Base-by-base conservation (phyloP, 2,888 invertebrate species). In the Drosophila mettleri region DNA sequence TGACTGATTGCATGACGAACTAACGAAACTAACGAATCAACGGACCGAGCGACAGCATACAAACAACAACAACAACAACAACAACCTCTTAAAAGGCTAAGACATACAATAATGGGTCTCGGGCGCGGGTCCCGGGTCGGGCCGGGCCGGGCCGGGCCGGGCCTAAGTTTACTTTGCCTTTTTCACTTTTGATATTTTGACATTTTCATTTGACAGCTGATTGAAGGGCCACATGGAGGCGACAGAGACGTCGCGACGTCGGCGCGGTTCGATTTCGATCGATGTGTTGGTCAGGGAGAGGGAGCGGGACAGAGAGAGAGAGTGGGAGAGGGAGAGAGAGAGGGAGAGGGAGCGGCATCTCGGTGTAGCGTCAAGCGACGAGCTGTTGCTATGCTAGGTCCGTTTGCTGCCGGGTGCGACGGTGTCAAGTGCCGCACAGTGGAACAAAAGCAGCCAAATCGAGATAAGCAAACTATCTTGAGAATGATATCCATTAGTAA, bases 131-230 rank as follows among this genome's bases (percentile, higher is more conserved):
- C 31, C 31, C 31, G 48, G 74, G 60, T 74, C 73, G 86, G 86
- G 72, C 84, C 89, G 9, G 31, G 53, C 78, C 70, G 27, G 48
- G n/a, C n/a, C n/a, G n/a, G 74, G 60, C 78, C 73, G 86, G 86
- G 72, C 84, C 89, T 74, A 87, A 88, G 89, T 89, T 87, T 85
- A 85, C 89, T 85, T 85, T 85, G 89, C 89, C 85, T 85, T 85
- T 85, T 87, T 88, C 88, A 85, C 88, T 85, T 88, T 85, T 85
- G 85, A 87, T 85, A 85, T 85, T 85, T 89, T 85, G 85, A 85
- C 85, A 89, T 85, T 85, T 85, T 89, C 89, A 85, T 89, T 89
- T 85, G 85, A 85, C 85, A 85, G 89, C 88, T 85, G 85, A 89
- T 89, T 89, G 89, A 85, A 89, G 85, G 86, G 88, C 82, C 81